Evolutionary conservation across 30 jellyfish, hydroid and myxozoan genomes (phyloP), one percentile per base, ranked within the genome.

Genomic region (Haliclystus octoradiatus): DNA sequence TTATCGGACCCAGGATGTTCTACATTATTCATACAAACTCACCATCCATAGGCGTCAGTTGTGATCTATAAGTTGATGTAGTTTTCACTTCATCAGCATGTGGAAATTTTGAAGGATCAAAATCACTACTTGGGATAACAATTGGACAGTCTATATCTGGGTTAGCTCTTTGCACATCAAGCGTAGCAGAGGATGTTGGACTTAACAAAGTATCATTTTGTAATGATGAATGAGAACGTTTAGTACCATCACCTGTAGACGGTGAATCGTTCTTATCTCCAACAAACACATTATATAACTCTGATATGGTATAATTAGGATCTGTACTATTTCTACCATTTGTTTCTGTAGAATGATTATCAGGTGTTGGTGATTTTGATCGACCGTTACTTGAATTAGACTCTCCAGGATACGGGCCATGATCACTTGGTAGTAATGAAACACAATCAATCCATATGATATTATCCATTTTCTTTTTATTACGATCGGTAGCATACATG

Each of bases 121-220:
- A 89, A 74, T 89, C 98, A 28, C 95, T 93, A 66, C 73, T 89
- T 65, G 98, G 98, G 26, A 89, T 89, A 50, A 89, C 98, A 52
- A 89, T 89, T 19, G 98, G 98, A 31, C 98, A 89, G 72, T 89
- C 98, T 14, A 89, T 76, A 31, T 91, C 84, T 7, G 98, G 98
- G 67, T 89, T 91, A 49, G 90, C 69, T 33, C 72, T 80, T 66
- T 89, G 98, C 1, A 89, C 71, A 29, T 89, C 93, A 12, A 60
- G 26, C 0, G 93, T 80, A 3, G 92, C 83, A 19, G 95, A 60
- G 4, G 95, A 30, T 13, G 73, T 65, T 4, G 97, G 75, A 32
- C 92, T 64, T 24, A 75, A 63, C 71, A 82, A 28, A 19, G 57
- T 40, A 40, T 40, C 19, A 19, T 19, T 19, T 40, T 9, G 57